Evolutionary conservation across 2,888 invertebrate species (phyloP).

Genomic region (Corbicula japonica): DNA sequence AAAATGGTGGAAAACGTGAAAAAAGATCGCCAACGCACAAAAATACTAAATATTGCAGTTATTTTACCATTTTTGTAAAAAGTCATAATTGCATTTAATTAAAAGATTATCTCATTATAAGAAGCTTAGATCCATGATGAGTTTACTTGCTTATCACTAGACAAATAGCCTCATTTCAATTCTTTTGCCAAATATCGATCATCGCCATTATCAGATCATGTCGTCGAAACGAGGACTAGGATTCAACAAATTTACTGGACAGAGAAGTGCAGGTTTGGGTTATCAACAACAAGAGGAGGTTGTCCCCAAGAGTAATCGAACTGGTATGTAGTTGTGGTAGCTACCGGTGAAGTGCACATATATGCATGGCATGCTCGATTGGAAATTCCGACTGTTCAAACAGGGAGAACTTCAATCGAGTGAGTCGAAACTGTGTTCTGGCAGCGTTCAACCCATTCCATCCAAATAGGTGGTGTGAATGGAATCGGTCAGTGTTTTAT

Average conservation of each 20-base stretch:
- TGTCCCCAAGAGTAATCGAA: constrained; percentile 2
- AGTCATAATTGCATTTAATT: too few relatives aligned
- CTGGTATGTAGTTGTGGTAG: not conserved
- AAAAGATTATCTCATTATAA: too few relatives aligned
- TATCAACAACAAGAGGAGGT: constrained; percentile 47
- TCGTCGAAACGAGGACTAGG: constrained; percentile 48
- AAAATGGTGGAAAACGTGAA: too few relatives aligned
- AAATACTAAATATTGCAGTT: too few relatives aligned
- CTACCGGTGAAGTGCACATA: not conserved
- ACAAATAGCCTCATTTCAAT: too few relatives aligned
- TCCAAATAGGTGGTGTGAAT: not conserved
- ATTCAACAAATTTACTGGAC: constrained; percentile 50
- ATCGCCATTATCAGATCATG: too few relatives aligned
- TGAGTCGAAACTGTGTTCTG: not conserved
- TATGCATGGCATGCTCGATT: not conserved
- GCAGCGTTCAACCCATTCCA: not conserved
- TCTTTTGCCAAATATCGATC: too few relatives aligned
- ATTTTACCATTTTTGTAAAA: too few relatives aligned
- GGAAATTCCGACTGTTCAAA: not conserved
- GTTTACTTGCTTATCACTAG: too few relatives aligned
- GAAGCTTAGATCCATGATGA: too few relatives aligned
- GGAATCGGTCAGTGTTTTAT: not conserved
- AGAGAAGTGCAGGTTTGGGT: constrained; percentile 61
- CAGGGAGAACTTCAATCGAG: not conserved
- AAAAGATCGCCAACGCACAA: too few relatives aligned